These are phyloP conservation scores for Tinea pellionella DNA, from an alignment of 2,888 invertebrate species.

Conservation along the genomic window DNA sequence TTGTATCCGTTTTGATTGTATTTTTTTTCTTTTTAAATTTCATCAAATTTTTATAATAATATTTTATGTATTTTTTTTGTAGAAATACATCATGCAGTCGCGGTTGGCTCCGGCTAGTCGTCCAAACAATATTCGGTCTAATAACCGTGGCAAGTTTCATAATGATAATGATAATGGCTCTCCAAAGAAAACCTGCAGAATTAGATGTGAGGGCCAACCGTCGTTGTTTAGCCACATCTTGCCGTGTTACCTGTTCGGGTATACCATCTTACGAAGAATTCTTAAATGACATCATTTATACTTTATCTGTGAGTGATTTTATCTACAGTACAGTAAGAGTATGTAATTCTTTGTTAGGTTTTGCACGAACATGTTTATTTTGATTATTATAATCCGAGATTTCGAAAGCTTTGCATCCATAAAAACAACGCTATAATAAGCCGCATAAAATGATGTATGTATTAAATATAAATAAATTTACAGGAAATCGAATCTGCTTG, in stretches of 20 bases:
- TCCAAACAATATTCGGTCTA: conserved; percentile 42
- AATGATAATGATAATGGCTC: conserved; percentile 40
- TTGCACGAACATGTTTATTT: too few species aligned
- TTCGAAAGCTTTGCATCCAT: too few species aligned
- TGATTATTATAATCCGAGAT: too few species aligned
- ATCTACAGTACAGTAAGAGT: neutral
- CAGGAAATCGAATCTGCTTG: conserved; percentile 36
- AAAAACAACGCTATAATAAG: too few species aligned
- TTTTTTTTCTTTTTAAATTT: too few species aligned
- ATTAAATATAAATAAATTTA: conserved; percentile 20
- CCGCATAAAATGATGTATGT: neutral
- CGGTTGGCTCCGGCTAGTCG: conserved; percentile 43
- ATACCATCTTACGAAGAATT: conserved; percentile 29
- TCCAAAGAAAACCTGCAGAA: conserved; percentile 20
- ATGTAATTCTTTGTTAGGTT: too few species aligned
- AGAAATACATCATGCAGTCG: conserved; percentile 49
- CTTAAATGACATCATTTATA: conserved; percentile 32
- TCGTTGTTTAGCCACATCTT: conserved; percentile 30
- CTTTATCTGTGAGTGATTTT: conserved; percentile 31
- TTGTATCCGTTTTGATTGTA: too few species aligned
- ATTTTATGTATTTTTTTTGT: conserved; percentile 14
- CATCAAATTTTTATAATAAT: neutral
- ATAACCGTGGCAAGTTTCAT: conserved; percentile 48
- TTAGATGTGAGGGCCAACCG: conserved; percentile 15
- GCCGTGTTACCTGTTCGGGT: conserved; percentile 34